Evolutionary conservation across 2,888 invertebrate genomes (phyloP).

Genomic region (Tetranychus piercei): DNA sequence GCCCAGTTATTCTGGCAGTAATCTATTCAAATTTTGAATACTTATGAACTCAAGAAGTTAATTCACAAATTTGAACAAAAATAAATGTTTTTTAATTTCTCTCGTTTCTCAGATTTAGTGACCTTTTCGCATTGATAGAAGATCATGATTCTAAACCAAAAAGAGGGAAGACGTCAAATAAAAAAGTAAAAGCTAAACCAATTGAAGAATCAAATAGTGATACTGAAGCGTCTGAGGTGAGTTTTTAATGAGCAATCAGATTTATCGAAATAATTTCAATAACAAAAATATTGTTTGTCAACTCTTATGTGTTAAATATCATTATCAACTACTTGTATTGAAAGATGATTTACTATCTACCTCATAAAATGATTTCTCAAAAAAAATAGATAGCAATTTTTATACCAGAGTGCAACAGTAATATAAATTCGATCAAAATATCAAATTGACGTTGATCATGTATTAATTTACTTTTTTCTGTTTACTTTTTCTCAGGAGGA

Average conservation of each 20-base stretch:
- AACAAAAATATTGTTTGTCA: neutral
- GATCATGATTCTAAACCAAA: constrained; percentile 24
- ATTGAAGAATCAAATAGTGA: constrained; percentile 26
- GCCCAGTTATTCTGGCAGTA: too few relatives aligned
- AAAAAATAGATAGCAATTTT: too few relatives aligned
- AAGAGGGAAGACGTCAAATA: constrained; percentile 24
- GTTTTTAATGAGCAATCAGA: neutral
- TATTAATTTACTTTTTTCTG: neutral
- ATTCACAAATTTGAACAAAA: neutral
- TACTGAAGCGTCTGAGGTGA: constrained; percentile 26
- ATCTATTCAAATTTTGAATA: neutral
- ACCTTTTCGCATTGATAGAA: constrained; percentile 27
- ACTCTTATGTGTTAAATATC: neutral
- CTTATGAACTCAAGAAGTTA: neutral
- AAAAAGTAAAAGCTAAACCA: constrained; percentile 21
- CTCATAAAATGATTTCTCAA: too few relatives aligned
- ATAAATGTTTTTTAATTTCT: neutral
- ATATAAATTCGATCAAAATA: too few relatives aligned
- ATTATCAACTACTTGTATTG: too few relatives aligned
- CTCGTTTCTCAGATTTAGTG: constrained; percentile 23
- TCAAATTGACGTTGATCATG: too few relatives aligned
- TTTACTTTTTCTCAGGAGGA: constrained; percentile 22
- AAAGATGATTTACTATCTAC: too few relatives aligned
- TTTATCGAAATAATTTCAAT: neutral
- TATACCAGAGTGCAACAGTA: too few relatives aligned